A percentile compares a stretch with the other conserved stretches of the same genome.
Evolutionary conservation across 2,113 vertebrate genomes (phyloP).

Genomic region (Sinocyclocheilus anshuiensis): DNA sequence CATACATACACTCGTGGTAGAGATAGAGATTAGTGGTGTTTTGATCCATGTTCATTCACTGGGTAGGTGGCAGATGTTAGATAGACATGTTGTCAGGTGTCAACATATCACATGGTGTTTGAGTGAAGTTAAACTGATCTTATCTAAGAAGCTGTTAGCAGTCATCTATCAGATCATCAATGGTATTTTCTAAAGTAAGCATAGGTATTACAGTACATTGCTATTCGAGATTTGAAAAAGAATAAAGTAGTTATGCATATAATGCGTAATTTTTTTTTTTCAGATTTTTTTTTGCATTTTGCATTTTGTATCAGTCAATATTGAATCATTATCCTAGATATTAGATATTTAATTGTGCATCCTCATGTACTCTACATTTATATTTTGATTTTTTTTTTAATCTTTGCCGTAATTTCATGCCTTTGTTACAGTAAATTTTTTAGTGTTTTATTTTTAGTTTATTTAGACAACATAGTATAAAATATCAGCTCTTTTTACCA

Average conservation of each 20-base stretch:
- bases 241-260: neutral
- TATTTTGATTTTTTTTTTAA: no score
- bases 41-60: conserved; percentile 1
- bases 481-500: neutral
- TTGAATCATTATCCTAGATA: no score
- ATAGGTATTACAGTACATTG: neutral
- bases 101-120: neutral
- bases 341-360: no score
- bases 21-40: conserved; percentile 23
- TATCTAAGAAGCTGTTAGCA: conserved; percentile 11
- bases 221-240: neutral
- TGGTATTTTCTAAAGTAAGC: neutral
- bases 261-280: no score
- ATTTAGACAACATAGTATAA: neutral
- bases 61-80: neutral
- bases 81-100: conserved; percentile 20
- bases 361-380: no score
- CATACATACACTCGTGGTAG: neutral
- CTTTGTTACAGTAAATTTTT: neutral
- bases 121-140: conserved; percentile 9
- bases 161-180: neutral
- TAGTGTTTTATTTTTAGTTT: neutral
- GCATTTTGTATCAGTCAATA: no score
- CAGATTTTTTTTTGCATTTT: neutral
- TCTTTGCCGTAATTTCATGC: no score